Evolutionary conservation across 2,888 invertebrate genomes (phyloP).

Genomic region (Nemotelus nigrinus): DNA sequence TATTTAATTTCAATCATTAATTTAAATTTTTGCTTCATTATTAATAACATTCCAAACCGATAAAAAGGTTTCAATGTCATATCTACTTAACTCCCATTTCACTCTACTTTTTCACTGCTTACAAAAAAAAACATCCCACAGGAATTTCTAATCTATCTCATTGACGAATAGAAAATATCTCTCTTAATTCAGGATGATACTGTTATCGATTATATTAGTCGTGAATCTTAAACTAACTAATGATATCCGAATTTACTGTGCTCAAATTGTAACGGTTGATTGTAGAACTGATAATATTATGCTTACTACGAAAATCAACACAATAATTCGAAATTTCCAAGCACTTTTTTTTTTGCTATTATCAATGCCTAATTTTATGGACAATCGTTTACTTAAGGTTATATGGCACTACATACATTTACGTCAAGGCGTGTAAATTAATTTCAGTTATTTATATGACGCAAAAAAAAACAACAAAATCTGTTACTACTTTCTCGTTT

Average conservation of each 20-base stretch:
- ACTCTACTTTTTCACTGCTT: neutral
- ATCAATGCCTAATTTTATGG: no score
- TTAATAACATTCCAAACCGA: no score
- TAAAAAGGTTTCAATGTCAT: no score
- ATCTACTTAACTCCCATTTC: neutral
- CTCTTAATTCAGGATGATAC: constrained; percentile 27
- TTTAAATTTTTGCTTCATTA: no score
- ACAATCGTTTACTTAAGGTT: no score
- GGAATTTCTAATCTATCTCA: neutral
- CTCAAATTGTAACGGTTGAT: constrained; percentile 17
- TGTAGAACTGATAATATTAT: neutral
- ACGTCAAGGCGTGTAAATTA: no score
- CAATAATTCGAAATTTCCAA: neutral
- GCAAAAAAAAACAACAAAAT: no score
- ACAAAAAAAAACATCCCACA: neutral
- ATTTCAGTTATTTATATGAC: no score
- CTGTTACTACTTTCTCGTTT: no score
- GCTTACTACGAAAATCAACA: neutral
- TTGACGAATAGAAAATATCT: neutral
- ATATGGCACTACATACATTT: no score
- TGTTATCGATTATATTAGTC: constrained; percentile 41
- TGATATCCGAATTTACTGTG: constrained; percentile 33
- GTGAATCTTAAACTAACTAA: constrained; percentile 18
- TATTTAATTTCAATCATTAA: no score
- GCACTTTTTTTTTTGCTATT: neutral